A percentile compares a stretch with the other conserved stretches of the same genome.
These are phyloP conservation scores for Drosophila pseudoobscura DNA, from an alignment of 1,140 invertebrate species.

Conservation along the genomic window DNA sequence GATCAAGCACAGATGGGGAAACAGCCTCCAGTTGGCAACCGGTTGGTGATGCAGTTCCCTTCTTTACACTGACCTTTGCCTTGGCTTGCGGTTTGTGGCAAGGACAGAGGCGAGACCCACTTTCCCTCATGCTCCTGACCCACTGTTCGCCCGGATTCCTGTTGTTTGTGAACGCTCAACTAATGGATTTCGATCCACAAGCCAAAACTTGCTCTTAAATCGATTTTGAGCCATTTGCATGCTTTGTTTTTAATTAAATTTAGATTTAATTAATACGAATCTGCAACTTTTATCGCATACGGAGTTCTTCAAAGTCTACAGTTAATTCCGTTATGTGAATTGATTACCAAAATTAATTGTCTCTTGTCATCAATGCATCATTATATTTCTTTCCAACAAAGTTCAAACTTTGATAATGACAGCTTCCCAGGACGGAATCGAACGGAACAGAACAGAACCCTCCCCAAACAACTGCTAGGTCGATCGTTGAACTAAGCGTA, in stretches of 20 bases:
- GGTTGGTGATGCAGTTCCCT: constrained; percentile 20
- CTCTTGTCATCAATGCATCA: constrained; percentile 17
- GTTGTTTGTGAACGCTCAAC: constrained; percentile 1
- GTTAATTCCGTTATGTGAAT: constrained; percentile 9
- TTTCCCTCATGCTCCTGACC: constrained; percentile 17
- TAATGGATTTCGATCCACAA: background rate
- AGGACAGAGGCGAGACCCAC: constrained; percentile 27
- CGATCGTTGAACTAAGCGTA: constrained; percentile 40
- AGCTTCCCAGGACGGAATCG: constrained; percentile 14
- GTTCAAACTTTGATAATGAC: constrained; percentile 23
- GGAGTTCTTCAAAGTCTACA: constrained; percentile 6
- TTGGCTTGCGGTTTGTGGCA: constrained; percentile 13
- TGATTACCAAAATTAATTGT: constrained; percentile 21
- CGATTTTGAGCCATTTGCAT: constrained; percentile 28
- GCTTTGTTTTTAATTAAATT: constrained; percentile 36
- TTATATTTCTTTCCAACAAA: constrained; percentile 25
- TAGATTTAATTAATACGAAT: constrained; percentile 40
- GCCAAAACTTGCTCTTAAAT: constrained; percentile 38
- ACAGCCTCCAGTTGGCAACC: constrained; percentile 24
- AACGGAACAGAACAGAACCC: constrained; percentile 1
- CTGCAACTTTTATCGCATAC: constrained; percentile 19
- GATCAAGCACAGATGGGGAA: constrained; percentile 12
- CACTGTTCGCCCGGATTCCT: constrained; percentile 20
- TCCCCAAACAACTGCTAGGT: constrained; percentile 29
- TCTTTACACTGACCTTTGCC: constrained; percentile 44